Percentiles rank a stretch among this genome's conserved stretches.
Conservation (phyloP, 2,888 invertebrate genomes). For the Tholera decimalis region DNA sequence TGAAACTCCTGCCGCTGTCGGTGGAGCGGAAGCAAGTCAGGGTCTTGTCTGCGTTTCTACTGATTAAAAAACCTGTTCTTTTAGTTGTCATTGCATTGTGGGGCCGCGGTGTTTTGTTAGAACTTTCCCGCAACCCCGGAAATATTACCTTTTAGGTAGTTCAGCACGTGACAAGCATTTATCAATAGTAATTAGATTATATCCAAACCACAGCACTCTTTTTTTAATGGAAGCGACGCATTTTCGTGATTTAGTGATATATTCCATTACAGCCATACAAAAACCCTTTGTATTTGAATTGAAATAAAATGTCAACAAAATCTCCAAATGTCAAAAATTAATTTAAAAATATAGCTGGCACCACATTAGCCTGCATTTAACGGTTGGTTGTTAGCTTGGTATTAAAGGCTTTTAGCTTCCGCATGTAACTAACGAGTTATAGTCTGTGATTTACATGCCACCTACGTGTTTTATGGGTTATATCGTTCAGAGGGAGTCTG, state of each 20-base stretch:
- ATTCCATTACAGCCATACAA: slow-evolving; percentile 34
- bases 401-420: slow-evolving; percentile 59
- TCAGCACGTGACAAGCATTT: no score
- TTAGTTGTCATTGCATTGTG: no score
- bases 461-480: slow-evolving; percentile 47
- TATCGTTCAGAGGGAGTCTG: slow-evolving; percentile 34
- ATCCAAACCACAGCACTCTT: neutral
- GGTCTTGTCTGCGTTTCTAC: no score
- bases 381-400: slow-evolving; percentile 19
- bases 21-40: no score
- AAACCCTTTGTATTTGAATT: slow-evolving; percentile 6
- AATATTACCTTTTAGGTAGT: no score
- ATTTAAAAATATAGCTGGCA: slow-evolving; percentile 19
- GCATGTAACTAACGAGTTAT: slow-evolving; percentile 40
- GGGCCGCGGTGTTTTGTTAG: no score
- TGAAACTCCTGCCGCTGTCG: no score
- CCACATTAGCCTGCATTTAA: slow-evolving; percentile 33
- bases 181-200: neutral
- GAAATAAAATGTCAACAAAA: slow-evolving; percentile 34
- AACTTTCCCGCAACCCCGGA: no score
- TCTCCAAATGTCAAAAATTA: slow-evolving; percentile 13
- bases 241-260: slow-evolving; percentile 6
- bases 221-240: slow-evolving; percentile 7
- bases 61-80: no score
- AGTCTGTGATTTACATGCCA: slow-evolving; percentile 49